Base-by-base conservation (phyloP, 2,888 invertebrate genomes). In the Corbicula japonica region DNA sequence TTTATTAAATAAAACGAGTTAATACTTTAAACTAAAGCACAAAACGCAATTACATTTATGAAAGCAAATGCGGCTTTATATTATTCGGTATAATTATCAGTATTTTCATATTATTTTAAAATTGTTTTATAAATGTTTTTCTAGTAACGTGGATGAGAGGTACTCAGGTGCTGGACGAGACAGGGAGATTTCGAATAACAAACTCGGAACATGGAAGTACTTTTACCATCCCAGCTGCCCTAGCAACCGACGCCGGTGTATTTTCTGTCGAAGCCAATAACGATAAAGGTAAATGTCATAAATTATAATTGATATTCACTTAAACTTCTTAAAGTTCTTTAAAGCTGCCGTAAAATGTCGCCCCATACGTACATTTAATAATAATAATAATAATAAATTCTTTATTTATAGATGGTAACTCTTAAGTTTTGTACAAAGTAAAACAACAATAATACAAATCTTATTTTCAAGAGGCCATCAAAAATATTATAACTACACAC, bases 111-210 rank as follows among this genome's bases (percentile, higher is more conserved):
- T 8, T 15, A 21, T 10, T 50, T 21, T 8, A 21, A 15, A 8
- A 12, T 38, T 15, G 41, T 12, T 38, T 12, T 15, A 8, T 50
- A 50, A 32, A 28, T 38, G 30, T 12, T 73, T 21, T 73, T 81
- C 50, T 83, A 92, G 92, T 90, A 15, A 82, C 85, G 4, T 92
- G 92, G 92, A 89, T 87, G 71, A 88, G 88, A 68, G 88, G 87
- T 56, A 87, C 86, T 61, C 83, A 82, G 26, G 79, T 85, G 35
- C 46, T 92, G 8, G 88, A 85, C 50, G 89, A 89, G 52, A 86
- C 87, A 6, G 90, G 88, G 21, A 83, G 92, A 65, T 89, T 92
- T 72, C 83, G 82, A 56, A 87, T 92, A 70, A 75, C 60, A 35
- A 76, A 85, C 62, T 87, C 87, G 28, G 86, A 80, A 65, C 86